Base-by-base conservation (phyloP, 1,140 invertebrate genomes). In the Nymphalis io region DNA sequence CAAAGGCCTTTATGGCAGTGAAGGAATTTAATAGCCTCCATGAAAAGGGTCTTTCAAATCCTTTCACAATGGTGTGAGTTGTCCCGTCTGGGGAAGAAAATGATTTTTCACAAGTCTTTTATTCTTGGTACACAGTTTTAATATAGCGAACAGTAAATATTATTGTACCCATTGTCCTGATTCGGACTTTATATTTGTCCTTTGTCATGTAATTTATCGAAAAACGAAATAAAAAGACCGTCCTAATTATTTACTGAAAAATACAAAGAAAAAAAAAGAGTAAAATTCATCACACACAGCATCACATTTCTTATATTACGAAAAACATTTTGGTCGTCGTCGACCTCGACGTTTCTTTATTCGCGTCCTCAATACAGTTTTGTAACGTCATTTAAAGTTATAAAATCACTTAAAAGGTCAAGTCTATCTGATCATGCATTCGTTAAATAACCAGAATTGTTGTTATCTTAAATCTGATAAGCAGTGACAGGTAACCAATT, bases 41-140 rank as follows among this genome's bases (percentile, higher is more conserved):
- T 85, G 85, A 86, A 88, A 86, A 83, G 84, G 85, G 82, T 81
- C 85, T 83, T 81, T 85, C 73, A 87, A 88, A 87, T 87, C 87
- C 86, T 79, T 82, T 81, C 77, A 87, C 84, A 90, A 90, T 89
- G 84, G 83, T 86, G 84, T 74, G 83, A 87, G 81, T 83, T 83
- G 83, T 77, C 81, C 81, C 76, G 77, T 72, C 76, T 78, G 67
- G 68, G 72, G 79, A 81, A 81, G 84, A 88, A 89, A 90, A 90
- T 89, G 82, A 87, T 90, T 89, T 87, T 81, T 74, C 76, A 77
- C 70, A 68, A 62, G 70, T 73, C 80, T 81, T 82, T 90, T 84
- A 80, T 83, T 79, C 77, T 72, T 76, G 20, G 48, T 42, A 46
- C 67, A 70, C 71, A 70, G 78, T 77, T 83, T 80, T 80, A 85